Evolutionary conservation across 53 echinoderm and acorn worm species (phyloP), one percentile per base, ranked within the genome.

Genomic region (Paracentrotus lividus): DNA sequence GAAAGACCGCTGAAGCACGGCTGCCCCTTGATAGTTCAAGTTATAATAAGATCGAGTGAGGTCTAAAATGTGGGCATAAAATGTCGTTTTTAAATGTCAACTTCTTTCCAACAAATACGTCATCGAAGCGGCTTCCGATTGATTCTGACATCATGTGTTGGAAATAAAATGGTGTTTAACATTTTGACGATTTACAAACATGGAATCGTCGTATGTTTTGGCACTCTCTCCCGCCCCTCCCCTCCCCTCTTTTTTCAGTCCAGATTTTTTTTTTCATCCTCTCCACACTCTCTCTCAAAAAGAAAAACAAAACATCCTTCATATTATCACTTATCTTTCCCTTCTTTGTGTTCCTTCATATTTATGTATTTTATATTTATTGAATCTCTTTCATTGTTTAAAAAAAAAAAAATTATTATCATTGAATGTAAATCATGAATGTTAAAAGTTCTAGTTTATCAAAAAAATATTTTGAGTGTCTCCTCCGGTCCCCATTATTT

Each of bases 41-140:
- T 43, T 43, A 77, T 77, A 77, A 77, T 43, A 77, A 77, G 77
- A 20, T 26, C 81, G 47, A 14, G 32, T 45, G 81, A 47, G 81
- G 47, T 72, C 72, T 81, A n/a, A 81, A 81, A 81, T 81, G 44
- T 81, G 36, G 72, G 72, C 72, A 72, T 72, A 72, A 72, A 81
- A 81, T 81, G 81, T 81, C 47, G 44, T 81, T 81, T 81, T 81
- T n/a, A n/a, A 81, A 81, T 81, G 81, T 81, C 81, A 45, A 49
- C 81, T 81, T 81, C 47, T 44, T 47, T 81, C 81, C 24, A 81
- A 72, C 72, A 72, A 40, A 72, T 21, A 72, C 72, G 72, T 72
- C 72, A 52, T 85, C 12, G 47, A 29, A 51, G 18, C 85, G 85
- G 85, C 85, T 85, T n/a, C 49, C 49, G 85, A 49, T 52, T 85